These are phyloP conservation scores for Lagopus leucura DNA, from an alignment of 2,113 vertebrate genomes.

Conservation along the genomic window DNA sequence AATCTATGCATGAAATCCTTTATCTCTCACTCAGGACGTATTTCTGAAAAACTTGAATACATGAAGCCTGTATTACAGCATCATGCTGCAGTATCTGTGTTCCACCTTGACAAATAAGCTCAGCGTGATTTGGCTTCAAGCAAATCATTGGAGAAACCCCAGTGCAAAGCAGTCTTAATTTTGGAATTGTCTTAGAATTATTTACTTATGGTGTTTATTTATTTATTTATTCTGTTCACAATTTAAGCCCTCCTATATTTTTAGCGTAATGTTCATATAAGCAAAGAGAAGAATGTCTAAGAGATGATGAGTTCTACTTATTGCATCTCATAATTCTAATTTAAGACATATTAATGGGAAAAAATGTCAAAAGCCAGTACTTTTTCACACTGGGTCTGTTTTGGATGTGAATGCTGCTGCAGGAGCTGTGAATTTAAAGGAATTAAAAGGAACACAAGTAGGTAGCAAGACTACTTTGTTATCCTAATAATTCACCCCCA, in stretches of 20 bases:
- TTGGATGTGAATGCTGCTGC: not conserved
- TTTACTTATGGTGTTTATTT: too few species aligned
- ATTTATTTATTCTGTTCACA: not conserved
- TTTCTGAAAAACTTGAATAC: not conserved
- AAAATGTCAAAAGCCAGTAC: not conserved
- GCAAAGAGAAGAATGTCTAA: not conserved
- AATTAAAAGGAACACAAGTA: not conserved
- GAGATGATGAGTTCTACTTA: not conserved
- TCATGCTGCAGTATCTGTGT: not conserved
- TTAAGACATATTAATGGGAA: not conserved
- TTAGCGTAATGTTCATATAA: not conserved
- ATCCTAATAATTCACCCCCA: not conserved
- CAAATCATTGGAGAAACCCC: not conserved
- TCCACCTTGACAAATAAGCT: not conserved
- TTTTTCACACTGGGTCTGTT: not conserved
- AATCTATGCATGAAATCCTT: not conserved
- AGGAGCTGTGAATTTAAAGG: not conserved
- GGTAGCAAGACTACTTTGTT: not conserved
- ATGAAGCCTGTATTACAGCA: not conserved
- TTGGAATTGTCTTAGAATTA: not conserved
- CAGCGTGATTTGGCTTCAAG: not conserved
- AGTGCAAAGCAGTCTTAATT: not conserved
- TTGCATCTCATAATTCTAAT: not conserved
- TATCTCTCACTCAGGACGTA: not conserved
- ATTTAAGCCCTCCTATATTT: not conserved